phyloP scores from a whole-genome alignment of 2,797 vertebrate species.

The Alca torda region DNA sequence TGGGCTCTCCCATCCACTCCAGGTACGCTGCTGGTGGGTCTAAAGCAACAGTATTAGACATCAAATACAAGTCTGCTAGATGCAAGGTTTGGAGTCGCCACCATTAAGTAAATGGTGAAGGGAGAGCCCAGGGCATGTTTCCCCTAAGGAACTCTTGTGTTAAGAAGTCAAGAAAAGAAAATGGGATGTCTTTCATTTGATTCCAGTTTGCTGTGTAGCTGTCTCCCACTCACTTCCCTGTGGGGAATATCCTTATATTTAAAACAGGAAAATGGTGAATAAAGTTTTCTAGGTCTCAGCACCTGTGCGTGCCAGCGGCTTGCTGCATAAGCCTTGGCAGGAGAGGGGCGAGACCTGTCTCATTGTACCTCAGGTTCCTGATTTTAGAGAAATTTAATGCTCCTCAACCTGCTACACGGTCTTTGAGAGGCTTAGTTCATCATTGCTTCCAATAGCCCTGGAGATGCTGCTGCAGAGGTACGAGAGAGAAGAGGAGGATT shows the following conservation, averaged over 20 bases:
- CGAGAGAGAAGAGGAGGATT: neutral
- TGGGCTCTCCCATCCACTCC: neutral
- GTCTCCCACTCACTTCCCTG: neutral
- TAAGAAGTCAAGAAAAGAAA: neutral
- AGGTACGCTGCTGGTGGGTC: neutral
- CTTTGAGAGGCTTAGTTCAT: neutral
- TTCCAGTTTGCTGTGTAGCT: neutral
- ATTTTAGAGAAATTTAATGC: neutral
- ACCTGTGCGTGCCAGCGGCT: neutral
- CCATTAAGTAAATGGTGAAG: neutral
- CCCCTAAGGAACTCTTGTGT: neutral
- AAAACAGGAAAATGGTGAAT: neutral
- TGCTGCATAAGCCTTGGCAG: neutral
- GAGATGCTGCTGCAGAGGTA: neutral
- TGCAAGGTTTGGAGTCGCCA: neutral
- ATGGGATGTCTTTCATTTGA: neutral
- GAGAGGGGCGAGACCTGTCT: neutral
- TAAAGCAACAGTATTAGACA: neutral
- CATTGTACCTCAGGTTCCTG: neutral
- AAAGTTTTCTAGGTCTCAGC: neutral
- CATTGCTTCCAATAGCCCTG: neutral
- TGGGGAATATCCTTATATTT: neutral
- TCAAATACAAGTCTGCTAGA: neutral
- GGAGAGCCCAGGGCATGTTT: neutral
- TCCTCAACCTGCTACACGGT: neutral